Percentiles rank a stretch among this genome's conserved stretches.
Evolutionary conservation across 2,113 vertebrate genomes (phyloP).

Genomic region (Damaliscus lunatus): DNA sequence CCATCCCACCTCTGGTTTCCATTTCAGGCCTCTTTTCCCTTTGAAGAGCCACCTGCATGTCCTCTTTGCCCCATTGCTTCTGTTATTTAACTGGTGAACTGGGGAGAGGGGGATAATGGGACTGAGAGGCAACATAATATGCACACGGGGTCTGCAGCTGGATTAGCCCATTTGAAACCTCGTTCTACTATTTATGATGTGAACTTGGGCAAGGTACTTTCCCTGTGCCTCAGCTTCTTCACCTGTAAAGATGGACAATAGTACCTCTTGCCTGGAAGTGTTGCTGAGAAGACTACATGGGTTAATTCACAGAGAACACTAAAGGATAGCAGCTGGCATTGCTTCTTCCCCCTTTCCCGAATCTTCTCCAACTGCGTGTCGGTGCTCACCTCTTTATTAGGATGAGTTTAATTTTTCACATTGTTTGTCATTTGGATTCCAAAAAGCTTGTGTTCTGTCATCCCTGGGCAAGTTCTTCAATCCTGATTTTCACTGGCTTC

Average conservation of each 20-base stretch:
- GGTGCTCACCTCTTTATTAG: neutral
- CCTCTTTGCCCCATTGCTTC: neutral
- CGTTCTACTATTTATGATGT: neutral
- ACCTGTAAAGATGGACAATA: neutral
- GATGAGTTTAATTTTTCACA: neutral
- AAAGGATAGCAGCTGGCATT: neutral
- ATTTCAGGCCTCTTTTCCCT: neutral
- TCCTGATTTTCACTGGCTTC: neutral
- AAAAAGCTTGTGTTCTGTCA: neutral
- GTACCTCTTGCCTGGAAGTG: neutral
- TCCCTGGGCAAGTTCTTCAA: neutral
- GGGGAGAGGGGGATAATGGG: neutral
- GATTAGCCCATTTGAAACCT: neutral
- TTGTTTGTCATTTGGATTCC: neutral
- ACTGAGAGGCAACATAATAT: neutral
- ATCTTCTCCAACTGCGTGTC: fast-evolving
- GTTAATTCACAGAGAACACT: neutral
- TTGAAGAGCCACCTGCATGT: neutral
- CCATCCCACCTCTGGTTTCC: neutral
- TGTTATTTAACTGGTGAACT: neutral
- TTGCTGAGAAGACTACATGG: neutral
- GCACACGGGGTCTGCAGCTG: neutral
- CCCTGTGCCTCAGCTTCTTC: neutral
- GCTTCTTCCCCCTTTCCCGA: fast-evolving
- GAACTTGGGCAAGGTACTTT: neutral